Base-by-base conservation (phyloP, 2,113 vertebrate species). In the Myotis lucifugus region DNA sequence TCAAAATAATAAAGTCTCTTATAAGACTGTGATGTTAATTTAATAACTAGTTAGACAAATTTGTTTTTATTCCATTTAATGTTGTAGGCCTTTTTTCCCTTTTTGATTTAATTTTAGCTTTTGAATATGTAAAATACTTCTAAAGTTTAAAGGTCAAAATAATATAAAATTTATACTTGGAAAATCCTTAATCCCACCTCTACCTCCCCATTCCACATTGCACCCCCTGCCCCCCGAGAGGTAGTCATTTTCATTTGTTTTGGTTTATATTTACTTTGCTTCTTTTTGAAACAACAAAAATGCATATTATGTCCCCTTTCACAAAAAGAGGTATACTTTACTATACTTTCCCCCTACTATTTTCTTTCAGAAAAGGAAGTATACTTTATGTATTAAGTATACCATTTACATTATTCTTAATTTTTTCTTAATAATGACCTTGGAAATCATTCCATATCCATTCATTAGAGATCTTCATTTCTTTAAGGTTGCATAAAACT, bases 91-190 rank as follows among this genome's bases (percentile, higher is more conserved):
- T n/a, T 90, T 54, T 50, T 12, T 6, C 18, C 4, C 14, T 56
- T 90, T 90, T 52, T 9, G 5, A 72, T 86, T 70, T 77, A 85
- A 79, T 34, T 73, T 90, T 72, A 90, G 64, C 29, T 90, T 85
- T 94, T 81, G 54, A 73, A 27, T 81, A 86, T 86, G 23, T 86
- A 52, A 91, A 73, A 50, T 85, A 85, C 25, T 78, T 11, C 8
- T 42, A 70, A 79, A 52, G 14, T 79, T 94, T 85, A 85, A 85
- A 90, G 42, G 15, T 90, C n/a, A 79, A 85, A 79, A 40, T 72
- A 34, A 73, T 64, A 25, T 46, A 79, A 86, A 34, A 91, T 25
- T 72, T 81, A 81, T 81, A 11, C 67, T 73, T 73, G 46, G 66
- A 81, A 81, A 86, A 81, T 56, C 56, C 46, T 86, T 66, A 11